Conservation (phyloP, 2,113 vertebrate species). For the Bagarius yarrelli region DNA sequence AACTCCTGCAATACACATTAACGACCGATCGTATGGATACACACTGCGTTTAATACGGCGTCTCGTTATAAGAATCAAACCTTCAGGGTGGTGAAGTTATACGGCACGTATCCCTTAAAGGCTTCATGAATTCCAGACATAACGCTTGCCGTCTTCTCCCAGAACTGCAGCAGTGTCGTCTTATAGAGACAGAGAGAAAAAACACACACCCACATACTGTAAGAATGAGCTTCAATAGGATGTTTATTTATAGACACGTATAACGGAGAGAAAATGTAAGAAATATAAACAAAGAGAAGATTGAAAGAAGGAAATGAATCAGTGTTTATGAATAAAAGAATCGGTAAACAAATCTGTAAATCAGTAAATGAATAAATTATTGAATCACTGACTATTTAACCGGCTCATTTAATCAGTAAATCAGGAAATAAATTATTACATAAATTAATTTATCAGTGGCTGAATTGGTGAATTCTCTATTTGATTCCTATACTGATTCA, state of each 20-base stretch:
- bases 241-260: neutral
- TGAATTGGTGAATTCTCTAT: no score
- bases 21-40: neutral
- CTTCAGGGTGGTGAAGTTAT: conserved; percentile 74
- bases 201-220: conserved; percentile 17
- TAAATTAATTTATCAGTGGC: no score
- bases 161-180: conserved; percentile 80
- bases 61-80: conserved; percentile 46
- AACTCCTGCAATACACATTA: conserved; percentile 62
- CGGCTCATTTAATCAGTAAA: neutral
- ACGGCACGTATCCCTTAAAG: conserved; percentile 66
- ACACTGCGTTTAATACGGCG: neutral
- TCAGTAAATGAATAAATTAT: neutral
- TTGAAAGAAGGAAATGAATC: neutral
- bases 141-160: conserved; percentile 77
- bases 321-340: no score
- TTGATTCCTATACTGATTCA: no score
- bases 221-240: conserved; percentile 16
- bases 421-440: no score
- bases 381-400: neutral
- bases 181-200: conserved; percentile 50
- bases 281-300: neutral
- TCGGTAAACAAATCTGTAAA: neutral
- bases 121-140: conserved; percentile 72
- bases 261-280: neutral